These are phyloP conservation scores for Pterostichus niger DNA, from an alignment of 2,888 invertebrate species.

Conservation along the genomic window DNA sequence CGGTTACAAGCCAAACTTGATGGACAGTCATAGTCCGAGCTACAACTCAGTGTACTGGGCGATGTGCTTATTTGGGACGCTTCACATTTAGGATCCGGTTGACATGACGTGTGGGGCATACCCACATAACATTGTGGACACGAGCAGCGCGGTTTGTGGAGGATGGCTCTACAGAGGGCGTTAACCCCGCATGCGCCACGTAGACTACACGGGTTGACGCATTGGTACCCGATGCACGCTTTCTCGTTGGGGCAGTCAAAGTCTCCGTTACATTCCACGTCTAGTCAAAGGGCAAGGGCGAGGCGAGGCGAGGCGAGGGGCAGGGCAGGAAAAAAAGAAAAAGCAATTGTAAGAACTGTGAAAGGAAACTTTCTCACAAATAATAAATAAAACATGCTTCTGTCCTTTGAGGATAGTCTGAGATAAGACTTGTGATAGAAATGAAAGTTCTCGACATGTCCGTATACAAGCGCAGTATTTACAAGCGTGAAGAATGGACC, in stretches of 20 bases:
- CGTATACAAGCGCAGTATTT: conserved; percentile 80
- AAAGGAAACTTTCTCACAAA: conserved; percentile 91
- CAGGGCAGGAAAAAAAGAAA: conserved; percentile 80
- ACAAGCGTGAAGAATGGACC: conserved; percentile 76
- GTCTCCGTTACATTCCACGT: conserved; percentile 91
- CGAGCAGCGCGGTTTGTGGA: conserved; percentile 92
- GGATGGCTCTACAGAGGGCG: conserved; percentile 91
- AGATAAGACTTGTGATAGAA: conserved; percentile 74
- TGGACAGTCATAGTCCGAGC: conserved; percentile 85
- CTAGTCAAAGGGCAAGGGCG: conserved; percentile 71
- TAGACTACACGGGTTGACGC: conserved; percentile 93
- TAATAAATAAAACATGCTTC: conserved; percentile 83
- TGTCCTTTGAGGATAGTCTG: conserved; percentile 76
- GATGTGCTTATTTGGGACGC: conserved; percentile 81
- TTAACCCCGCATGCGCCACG: conserved; percentile 94
- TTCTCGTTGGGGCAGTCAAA: conserved; percentile 94
- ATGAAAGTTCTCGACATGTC: conserved; percentile 77
- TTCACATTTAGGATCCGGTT: conserved; percentile 88
- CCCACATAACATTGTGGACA: conserved; percentile 94
- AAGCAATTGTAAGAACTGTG: conserved; percentile 92
- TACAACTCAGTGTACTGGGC: conserved; percentile 80
- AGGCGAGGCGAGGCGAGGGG: conserved; percentile 69
- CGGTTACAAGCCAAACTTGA: conserved; percentile 86
- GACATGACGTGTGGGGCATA: conserved; percentile 88
- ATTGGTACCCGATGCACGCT: conserved; percentile 94